phyloP scores from a whole-genome alignment of 2,113 vertebrate species.

The Nothocercus julius region DNA sequence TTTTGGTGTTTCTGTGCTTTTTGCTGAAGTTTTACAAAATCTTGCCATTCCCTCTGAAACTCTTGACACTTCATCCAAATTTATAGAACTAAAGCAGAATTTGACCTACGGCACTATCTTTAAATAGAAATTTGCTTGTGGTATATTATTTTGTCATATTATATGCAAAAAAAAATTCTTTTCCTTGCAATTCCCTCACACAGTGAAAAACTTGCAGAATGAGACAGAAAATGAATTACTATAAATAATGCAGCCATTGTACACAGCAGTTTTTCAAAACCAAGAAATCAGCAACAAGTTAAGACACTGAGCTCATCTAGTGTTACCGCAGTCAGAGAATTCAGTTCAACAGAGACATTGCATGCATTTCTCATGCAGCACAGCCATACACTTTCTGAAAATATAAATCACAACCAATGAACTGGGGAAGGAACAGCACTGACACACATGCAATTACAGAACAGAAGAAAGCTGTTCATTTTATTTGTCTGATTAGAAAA shows the following conservation, averaged over 20 bases:
- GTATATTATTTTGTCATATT: not conserved
- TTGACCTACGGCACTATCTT: not conserved
- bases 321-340: not conserved
- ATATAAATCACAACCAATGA: conserved; percentile 31
- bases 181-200: not conserved
- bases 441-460: not conserved
- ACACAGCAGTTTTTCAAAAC: not conserved
- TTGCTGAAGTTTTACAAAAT: not conserved
- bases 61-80: not conserved
- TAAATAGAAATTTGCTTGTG: not conserved
- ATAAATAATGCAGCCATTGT: not conserved
- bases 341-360: not conserved
- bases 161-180: not conserved
- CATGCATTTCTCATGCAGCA: conserved; percentile 9
- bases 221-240: conserved; percentile 12
- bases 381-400: not conserved
- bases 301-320: not conserved
- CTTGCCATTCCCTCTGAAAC: not conserved
- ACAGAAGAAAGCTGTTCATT: not conserved
- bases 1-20: not conserved
- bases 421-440: not conserved
- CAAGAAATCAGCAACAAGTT: not conserved
- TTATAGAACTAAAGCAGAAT: not conserved
- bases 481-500: conserved; percentile 28
- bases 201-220: not conserved